Percentiles rank a stretch among this genome's conserved stretches.
Evolutionary conservation across 2,113 vertebrate genomes (phyloP).

Genomic region (Cryptotis parvus): DNA sequence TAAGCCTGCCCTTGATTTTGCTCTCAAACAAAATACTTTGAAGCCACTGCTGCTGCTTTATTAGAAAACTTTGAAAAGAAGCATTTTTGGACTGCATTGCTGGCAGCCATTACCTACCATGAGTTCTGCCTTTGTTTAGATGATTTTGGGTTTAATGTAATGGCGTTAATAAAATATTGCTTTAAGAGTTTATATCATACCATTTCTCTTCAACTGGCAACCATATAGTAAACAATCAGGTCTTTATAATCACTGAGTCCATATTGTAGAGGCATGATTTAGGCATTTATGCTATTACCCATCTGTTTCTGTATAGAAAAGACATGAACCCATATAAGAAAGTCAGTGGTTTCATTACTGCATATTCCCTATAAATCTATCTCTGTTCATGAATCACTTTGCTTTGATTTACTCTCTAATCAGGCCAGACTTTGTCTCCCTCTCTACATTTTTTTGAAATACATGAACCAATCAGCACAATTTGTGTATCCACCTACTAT

Average conservation of each 20-base stretch:
- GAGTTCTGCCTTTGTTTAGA: conserved; percentile 94
- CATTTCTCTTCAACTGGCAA: conserved; percentile 98
- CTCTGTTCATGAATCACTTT: conserved; percentile 93
- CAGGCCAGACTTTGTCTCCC: conserved; percentile 81
- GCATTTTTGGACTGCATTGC: too few relatives aligned
- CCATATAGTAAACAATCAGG: conserved; percentile 99
- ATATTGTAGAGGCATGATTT: conserved; percentile 99
- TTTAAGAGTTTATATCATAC: conserved; percentile 98
- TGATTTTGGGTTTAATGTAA: conserved; percentile 94
- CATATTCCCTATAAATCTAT: conserved; percentile 93
- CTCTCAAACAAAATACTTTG: conserved; percentile 84
- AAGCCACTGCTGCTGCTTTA: conserved; percentile 85
- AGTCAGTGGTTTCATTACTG: conserved; percentile 94
- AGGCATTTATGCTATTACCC: conserved; percentile 99
- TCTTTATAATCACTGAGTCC: conserved; percentile 99
- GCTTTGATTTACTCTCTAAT: conserved; percentile 91
- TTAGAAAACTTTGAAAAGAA: too few relatives aligned
- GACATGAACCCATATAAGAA: conserved; percentile 93
- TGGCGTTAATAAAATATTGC: conserved; percentile 98
- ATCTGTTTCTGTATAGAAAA: conserved; percentile 98
- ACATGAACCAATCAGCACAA: conserved; percentile 87
- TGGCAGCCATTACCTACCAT: conserved; percentile 93
- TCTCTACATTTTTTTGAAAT: conserved; percentile 74
- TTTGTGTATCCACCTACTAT: conserved; percentile 85
- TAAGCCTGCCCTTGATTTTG: conserved; percentile 82